Evolutionary conservation across 2,797 vertebrate species (phyloP), one percentile per base, ranked within the genome.

Genomic region (Hemibagrus guttatus): DNA sequence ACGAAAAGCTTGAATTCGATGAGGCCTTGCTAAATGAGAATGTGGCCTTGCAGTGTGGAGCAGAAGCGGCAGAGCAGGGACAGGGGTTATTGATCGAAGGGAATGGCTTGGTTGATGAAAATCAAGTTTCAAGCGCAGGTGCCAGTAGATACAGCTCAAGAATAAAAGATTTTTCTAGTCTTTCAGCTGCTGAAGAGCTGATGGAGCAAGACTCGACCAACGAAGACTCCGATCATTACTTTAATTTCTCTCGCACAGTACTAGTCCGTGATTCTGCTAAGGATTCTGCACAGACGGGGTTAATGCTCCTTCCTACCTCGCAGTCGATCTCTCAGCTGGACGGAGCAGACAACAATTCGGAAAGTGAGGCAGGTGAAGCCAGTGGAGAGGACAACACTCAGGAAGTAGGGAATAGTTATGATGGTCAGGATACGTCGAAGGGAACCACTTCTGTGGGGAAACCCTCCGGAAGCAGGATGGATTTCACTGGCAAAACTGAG

Each of bases 291-390:
- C 23, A 90, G 7, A 58, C 92, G 0, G 89, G 84, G 64, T 90
- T 91, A 46, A 87, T 91, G 35, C 76, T 86, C 68, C 86, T 85
- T 84, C 86, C 92, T 14, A 88, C 93, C 49, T 81, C 95, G 5
- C 93, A 90, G 66, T 94, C 95, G 0, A 98, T 98, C 76, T 93
- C 96, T 2, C 97, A 98, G 91, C 91, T 98, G 87, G 97, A 98
- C 0, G 97, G 97, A 4, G 96, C 96, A 0, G 97, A 98, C 1
- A 96, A 97, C 0, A 96, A 96, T 84, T 97, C 97, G 0, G 97
- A 98, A 89, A 97, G 96, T 0, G 97, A 97, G 63, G 91, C 91
- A 39, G 92, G 90, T 1, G 96, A 96, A 0, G 87, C 19, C 2
- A 83, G 72, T 0, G 90, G 92, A 5, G 92, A 90, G 0, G 91